Percentiles rank a stretch among this genome's conserved stretches.
These are phyloP conservation scores for Sterna hirundo DNA, from an alignment of 2,113 vertebrate species.

Conservation along the genomic window DNA sequence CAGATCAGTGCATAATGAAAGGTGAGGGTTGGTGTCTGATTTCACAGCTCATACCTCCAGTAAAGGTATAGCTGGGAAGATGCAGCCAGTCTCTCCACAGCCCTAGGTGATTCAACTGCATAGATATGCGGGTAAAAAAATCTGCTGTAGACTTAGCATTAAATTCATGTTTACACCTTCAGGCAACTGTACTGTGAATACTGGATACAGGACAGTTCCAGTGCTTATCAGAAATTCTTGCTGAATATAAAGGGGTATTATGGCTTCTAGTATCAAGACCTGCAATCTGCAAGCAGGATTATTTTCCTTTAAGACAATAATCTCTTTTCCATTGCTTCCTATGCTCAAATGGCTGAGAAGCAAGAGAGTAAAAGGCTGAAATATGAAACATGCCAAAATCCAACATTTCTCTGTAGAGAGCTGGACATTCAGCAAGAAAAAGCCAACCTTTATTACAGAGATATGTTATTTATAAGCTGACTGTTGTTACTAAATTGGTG, in stretches of 20 bases:
- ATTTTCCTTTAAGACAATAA: not conserved
- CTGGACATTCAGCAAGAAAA: not conserved
- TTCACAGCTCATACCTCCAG: not conserved
- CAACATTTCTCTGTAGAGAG: not conserved
- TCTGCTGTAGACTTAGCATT: not conserved
- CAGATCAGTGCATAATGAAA: not conserved
- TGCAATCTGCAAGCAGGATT: not conserved
- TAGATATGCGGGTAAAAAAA: not conserved
- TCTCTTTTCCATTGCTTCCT: not conserved
- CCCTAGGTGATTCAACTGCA: not conserved
- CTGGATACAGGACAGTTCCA: not conserved
- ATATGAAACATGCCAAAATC: not conserved
- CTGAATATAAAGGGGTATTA: not conserved
- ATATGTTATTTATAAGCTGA: not conserved
- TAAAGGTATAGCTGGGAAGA: not conserved
- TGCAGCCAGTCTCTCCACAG: not conserved
- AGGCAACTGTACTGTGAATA: not conserved
- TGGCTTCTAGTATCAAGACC: not conserved
- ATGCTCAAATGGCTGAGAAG: not conserved
- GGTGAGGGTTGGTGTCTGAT: not conserved
- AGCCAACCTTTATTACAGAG: not conserved
- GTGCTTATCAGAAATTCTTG: not conserved
- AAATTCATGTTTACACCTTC: not conserved
- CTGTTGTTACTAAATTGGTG: not conserved
- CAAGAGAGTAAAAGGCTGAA: not conserved